Base-by-base conservation (phyloP, 2,113 vertebrate genomes). In the Aix galericulata region DNA sequence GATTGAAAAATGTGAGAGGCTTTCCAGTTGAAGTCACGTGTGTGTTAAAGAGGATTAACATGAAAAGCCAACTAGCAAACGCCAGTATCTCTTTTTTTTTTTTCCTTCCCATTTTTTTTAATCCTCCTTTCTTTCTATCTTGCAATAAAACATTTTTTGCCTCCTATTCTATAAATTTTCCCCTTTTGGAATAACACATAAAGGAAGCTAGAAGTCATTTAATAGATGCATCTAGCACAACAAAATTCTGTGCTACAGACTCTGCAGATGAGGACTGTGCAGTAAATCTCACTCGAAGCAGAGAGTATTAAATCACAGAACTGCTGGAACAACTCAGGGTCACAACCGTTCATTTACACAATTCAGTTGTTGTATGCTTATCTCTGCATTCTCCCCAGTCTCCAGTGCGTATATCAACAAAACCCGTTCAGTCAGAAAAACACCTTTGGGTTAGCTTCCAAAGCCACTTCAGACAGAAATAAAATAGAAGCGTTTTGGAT, bases 41-140 rank as follows among this genome's bases (percentile, higher is more conserved):
- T 66, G 72, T 55, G 15, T 76, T 86, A 94, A 95, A 94, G 90
- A 96, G 93, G 90, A 97, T 97, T 96, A 96, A 63, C 55, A 79
- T 12, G 63, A 93, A 69, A 58, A 93, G 74, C 56, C 86, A 89
- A 64, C n/a, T 74, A 89, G 64, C 36, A 93, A 93, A 91, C n/a
- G 36, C 59, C 86, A 73, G 12, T 12, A 63, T 59, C 71, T 86
- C 92, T 78, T 64, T 12, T 67, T 59, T 67, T 88, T 95, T 78
- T 63, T 83, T 83, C 60, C 13, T 40, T 40, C 44, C 50, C 5
- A 6, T 50, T 77, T 93, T 78, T 91, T 91, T n/a, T 38, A 93
- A 94, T 86, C 89, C 59, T 86, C 23, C 55, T 94, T 93, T 79
- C 72, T 48, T 85, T 91, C 42, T 67, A 31, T 53, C 21, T 60